These are phyloP conservation scores for Epinephelus awoara DNA, from an alignment of 2,797 vertebrate genomes.

Conservation along the genomic window DNA sequence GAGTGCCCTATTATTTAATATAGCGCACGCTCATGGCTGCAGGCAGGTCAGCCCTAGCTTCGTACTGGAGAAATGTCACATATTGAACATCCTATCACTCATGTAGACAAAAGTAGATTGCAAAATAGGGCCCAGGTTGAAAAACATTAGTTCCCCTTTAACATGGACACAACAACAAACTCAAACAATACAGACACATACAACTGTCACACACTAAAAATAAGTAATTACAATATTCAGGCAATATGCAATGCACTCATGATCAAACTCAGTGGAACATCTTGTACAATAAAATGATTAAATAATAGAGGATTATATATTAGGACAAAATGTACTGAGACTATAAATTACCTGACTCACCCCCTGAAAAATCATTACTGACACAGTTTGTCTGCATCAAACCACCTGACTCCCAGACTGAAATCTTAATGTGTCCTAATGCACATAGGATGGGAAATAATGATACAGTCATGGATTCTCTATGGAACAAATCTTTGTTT, in stretches of 20 bases:
- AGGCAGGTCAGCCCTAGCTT: too few species aligned
- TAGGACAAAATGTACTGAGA: not conserved
- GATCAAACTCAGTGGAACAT: not conserved
- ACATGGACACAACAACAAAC: too few species aligned
- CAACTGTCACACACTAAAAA: too few species aligned
- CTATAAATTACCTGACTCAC: not conserved
- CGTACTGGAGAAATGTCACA: too few species aligned
- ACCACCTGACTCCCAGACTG: not conserved
- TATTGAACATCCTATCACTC: too few species aligned
- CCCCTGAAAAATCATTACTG: not conserved
- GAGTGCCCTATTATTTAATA: too few species aligned
- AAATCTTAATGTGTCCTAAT: not conserved
- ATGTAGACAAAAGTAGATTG: too few species aligned
- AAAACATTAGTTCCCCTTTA: too few species aligned
- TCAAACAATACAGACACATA: too few species aligned
- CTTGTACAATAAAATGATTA: not conserved
- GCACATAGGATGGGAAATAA: not conserved
- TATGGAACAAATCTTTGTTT: not conserved
- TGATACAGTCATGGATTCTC: not conserved
- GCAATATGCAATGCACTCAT: not conserved
- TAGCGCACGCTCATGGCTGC: too few species aligned
- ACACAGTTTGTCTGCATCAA: not conserved
- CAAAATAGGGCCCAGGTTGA: too few species aligned
- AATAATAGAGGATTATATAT: not conserved
- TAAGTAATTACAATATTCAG: too few species aligned